Conservation (phyloP, 2,113 vertebrate species). For the Eudorcas thomsonii region DNA sequence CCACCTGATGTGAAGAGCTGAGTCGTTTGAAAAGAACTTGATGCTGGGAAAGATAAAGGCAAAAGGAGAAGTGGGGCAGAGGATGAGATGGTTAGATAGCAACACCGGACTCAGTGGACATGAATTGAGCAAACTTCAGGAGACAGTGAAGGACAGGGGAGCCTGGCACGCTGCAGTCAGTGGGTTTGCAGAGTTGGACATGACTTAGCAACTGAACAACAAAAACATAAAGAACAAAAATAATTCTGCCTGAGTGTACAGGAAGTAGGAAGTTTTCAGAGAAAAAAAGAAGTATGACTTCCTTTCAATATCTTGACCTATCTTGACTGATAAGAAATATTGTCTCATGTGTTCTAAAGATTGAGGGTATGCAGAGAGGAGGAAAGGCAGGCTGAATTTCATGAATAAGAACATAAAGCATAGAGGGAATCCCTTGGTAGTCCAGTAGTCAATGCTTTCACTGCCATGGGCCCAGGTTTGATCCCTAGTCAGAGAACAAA, state of each 20-base stretch:
- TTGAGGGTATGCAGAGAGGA: not conserved
- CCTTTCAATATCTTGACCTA: not conserved
- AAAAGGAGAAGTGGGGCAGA: not conserved
- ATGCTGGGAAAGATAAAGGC: not conserved
- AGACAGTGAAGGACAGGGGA: not conserved
- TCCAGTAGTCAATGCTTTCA: not conserved
- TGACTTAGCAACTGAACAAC: not conserved
- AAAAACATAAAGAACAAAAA: not conserved
- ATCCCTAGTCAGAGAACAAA: not conserved
- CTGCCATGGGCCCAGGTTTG: not conserved
- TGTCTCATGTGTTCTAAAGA: not conserved
- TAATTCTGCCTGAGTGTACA: not conserved
- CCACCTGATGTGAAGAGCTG: accelerated
- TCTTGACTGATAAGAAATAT: not conserved
- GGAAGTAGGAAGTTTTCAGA: not conserved
- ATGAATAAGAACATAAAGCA: not conserved
- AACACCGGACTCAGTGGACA: not conserved
- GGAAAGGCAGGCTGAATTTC: not conserved
- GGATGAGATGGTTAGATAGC: not conserved
- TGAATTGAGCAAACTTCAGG: not conserved
- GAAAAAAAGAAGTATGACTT: not conserved
- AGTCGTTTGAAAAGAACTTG: not conserved
- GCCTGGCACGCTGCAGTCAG: not conserved
- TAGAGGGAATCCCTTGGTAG: too few species aligned
- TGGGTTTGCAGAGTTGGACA: not conserved